Conservation (phyloP, 2,888 invertebrate genomes). For the Morpho achilles region DNA sequence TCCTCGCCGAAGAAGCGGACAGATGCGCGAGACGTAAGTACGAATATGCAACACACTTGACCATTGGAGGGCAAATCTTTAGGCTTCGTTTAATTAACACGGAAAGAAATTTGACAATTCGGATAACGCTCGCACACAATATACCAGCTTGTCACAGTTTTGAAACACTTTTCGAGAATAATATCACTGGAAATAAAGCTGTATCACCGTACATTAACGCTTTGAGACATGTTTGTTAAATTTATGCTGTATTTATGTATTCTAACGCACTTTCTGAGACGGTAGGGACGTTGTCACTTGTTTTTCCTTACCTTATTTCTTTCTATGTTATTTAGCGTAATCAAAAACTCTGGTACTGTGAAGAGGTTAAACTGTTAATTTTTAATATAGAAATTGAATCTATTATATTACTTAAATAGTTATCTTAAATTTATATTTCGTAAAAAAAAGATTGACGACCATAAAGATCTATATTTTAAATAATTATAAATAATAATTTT, state of each 20-base stretch:
- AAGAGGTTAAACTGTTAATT: not conserved
- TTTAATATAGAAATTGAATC: no score
- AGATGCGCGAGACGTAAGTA: conserved; percentile 83
- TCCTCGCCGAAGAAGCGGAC: conserved; percentile 88
- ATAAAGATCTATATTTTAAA: no score
- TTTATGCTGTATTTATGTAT: conserved; percentile 56
- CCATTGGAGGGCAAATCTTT: conserved; percentile 55
- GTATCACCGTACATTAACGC: conserved; percentile 39
- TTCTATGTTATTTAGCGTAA: conserved; percentile 48
- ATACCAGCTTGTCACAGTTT: conserved; percentile 38
- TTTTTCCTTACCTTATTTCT: conserved; percentile 42
- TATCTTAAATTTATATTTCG: no score
- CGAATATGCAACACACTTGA: not conserved
- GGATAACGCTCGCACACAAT: conserved; percentile 19
- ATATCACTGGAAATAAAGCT: conserved; percentile 15
- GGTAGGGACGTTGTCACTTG: conserved; percentile 67
- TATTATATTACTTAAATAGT: no score
- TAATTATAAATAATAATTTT: no score
- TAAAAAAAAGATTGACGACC: no score
- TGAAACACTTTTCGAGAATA: conserved; percentile 16
- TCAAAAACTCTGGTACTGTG: conserved; percentile 47
- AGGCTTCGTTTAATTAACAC: conserved; percentile 34
- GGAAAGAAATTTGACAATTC: conserved; percentile 32
- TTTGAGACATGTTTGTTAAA: conserved; percentile 46
- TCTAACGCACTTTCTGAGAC: conserved; percentile 63